phyloP scores from a whole-genome alignment of 2,888 invertebrate genomes.

The Tenthredo scrophulariae region DNA sequence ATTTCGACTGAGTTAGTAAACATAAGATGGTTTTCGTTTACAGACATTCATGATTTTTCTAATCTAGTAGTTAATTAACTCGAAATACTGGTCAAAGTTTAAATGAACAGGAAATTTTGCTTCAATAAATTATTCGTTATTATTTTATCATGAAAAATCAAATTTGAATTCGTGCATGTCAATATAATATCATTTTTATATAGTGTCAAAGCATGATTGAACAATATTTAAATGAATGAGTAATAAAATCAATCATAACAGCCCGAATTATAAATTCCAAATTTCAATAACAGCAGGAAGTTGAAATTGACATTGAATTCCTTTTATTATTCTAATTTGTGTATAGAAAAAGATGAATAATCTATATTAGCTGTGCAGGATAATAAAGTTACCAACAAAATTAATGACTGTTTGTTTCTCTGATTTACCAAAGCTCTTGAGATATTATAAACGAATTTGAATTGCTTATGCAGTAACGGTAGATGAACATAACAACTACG shows the following conservation, averaged over 20 bases:
- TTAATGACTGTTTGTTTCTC: not conserved
- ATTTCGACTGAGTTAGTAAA: not conserved
- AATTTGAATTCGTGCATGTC: not conserved
- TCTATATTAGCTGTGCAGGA: not conserved
- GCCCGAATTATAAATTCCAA: not conserved
- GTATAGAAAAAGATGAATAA: not conserved
- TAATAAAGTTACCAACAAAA: not conserved
- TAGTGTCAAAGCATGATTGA: not conserved
- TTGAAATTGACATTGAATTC: slow-evolving; percentile 9
- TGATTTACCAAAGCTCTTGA: not conserved
- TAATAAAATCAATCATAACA: not conserved
- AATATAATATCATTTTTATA: not conserved
- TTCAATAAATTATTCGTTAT: not conserved
- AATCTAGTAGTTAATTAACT: not conserved
- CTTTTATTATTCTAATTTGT: not conserved
- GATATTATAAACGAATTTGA: not conserved
- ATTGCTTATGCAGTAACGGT: not conserved
- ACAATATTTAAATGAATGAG: not conserved
- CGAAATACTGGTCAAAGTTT: not conserved
- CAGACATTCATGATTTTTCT: not conserved
- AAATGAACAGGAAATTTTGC: not conserved
- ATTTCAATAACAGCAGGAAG: not conserved
- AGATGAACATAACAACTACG: slow-evolving; percentile 56
- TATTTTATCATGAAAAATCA: not conserved
- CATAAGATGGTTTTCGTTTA: not conserved